Evolutionary conservation across 2,888 invertebrate genomes (phyloP).

Genomic region (Tineola bisselliella): DNA sequence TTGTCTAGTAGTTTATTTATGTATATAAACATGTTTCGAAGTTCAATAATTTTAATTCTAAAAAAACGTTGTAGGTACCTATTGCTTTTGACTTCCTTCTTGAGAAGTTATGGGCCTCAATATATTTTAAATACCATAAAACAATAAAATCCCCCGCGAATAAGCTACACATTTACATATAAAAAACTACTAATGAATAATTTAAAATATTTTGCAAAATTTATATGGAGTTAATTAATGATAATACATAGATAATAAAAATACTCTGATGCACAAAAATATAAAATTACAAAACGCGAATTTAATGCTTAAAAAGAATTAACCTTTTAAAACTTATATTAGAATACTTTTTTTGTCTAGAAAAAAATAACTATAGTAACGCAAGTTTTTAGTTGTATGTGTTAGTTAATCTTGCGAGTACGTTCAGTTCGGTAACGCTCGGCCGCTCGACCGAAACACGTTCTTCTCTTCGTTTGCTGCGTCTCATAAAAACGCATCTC

Average conservation of each 20-base stretch:
- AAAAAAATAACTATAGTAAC: too few relatives aligned
- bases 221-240: too few relatives aligned
- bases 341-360: too few relatives aligned
- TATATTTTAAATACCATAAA: not conserved
- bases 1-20: not conserved
- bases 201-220: too few relatives aligned
- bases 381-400: not conserved
- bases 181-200: too few relatives aligned
- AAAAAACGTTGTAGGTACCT: not conserved
- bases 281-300: too few relatives aligned
- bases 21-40: not conserved
- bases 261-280: too few relatives aligned
- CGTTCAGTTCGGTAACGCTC: conserved; percentile 44
- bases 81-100: not conserved
- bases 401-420: conserved; percentile 8
- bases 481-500: not conserved
- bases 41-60: not conserved
- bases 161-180: too few relatives aligned
- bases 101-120: not conserved
- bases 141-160: too few relatives aligned
- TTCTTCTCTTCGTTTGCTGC: not conserved
- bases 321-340: too few relatives aligned
- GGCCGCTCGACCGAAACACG: conserved; percentile 40
- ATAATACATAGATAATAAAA: too few relatives aligned
- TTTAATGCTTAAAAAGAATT: too few relatives aligned